These are phyloP conservation scores for Mesorhabditis belari DNA, from an alignment of 2,888 invertebrate species.

Conservation along the genomic window DNA sequence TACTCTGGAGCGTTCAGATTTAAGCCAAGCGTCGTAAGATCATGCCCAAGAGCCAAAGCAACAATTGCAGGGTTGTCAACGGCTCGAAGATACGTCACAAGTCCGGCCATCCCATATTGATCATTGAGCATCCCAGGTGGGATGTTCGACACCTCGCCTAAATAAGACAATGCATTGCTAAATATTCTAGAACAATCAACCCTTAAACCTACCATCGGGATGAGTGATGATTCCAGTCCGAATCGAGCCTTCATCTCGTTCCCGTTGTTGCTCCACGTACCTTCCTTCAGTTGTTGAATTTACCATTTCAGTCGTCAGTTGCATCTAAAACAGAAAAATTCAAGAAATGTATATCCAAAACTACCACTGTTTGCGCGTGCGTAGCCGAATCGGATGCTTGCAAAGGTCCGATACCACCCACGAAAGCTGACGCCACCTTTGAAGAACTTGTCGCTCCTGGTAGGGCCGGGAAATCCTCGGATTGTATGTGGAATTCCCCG, in stretches of 20 bases:
- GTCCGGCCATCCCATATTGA: constrained; percentile 97
- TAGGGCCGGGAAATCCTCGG: constrained; percentile 97
- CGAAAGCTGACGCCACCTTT: no score
- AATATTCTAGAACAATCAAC: no score
- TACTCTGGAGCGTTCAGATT: constrained; percentile 93
- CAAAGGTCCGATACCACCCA: no score
- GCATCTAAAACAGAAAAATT: no score
- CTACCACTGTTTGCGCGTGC: no score
- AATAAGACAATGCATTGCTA: no score
- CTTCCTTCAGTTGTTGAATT: neutral
- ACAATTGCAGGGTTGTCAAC: constrained; percentile 95
- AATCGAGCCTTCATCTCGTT: neutral
- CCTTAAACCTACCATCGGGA: constrained; percentile 20
- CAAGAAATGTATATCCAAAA: no score
- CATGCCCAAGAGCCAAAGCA: constrained; percentile 90
- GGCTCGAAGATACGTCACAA: constrained; percentile 92
- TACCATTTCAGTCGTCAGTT: neutral
- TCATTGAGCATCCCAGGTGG: constrained; percentile 97
- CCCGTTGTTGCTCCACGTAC: no score
- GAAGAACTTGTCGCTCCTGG: no score
- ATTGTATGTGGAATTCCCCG: constrained; percentile 75
- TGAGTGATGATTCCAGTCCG: constrained; percentile 23
- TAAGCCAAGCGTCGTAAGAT: constrained; percentile 91
- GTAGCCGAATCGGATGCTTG: no score
- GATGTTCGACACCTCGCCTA: constrained; percentile 94